These are phyloP conservation scores for Erpornis zantholeuca DNA, from an alignment of 2,113 vertebrate species.

Conservation along the genomic window DNA sequence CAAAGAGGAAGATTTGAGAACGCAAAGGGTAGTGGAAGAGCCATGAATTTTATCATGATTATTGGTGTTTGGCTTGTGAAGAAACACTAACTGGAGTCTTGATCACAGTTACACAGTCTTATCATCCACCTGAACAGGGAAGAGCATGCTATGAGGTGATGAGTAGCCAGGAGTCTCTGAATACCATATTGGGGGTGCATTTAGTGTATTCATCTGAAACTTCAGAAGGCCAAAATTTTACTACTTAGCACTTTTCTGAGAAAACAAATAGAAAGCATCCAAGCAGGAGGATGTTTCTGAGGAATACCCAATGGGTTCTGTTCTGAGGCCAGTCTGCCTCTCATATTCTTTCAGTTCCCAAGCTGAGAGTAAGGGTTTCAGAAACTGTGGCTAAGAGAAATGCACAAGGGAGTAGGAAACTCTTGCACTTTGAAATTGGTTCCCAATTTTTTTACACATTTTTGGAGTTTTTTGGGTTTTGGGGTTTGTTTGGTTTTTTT, in stretches of 20 bases:
- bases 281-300: neutral
- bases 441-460: neutral
- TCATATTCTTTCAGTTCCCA: neutral
- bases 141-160: neutral
- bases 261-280: neutral
- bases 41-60: neutral
- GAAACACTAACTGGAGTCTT: neutral
- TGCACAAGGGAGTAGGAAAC: neutral
- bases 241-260: neutral
- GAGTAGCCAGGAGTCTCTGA: neutral
- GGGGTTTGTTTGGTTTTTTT: neutral
- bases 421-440: neutral
- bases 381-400: neutral
- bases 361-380: neutral
- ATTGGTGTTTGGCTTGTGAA: neutral
- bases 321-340: neutral
- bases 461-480: too few species aligned
- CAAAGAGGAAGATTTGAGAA: neutral
- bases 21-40: neutral
- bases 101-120: neutral
- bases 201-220: neutral
- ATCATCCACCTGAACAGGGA: neutral
- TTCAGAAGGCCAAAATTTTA: neutral
- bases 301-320: neutral
- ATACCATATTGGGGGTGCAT: neutral